Conservation (phyloP, 2,113 vertebrate species). For the Hippotragus niger region DNA sequence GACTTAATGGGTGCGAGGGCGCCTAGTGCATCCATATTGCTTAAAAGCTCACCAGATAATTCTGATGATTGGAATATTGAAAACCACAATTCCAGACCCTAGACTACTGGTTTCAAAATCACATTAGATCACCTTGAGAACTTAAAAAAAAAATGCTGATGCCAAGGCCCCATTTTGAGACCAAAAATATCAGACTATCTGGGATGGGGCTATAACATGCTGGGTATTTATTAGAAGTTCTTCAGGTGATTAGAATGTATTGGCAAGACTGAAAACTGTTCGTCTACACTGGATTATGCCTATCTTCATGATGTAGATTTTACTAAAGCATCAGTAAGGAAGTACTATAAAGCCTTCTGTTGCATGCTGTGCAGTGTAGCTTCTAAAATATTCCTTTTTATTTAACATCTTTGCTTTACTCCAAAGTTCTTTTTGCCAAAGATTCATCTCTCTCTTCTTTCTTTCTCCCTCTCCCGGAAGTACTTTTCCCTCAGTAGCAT, state of each 20-base stretch:
- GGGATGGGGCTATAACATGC: neutral
- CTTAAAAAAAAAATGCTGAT: too few relatives aligned
- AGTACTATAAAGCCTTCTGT: neutral
- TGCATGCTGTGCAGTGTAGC: neutral
- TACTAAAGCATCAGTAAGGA: neutral
- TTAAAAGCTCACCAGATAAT: neutral
- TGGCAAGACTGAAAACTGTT: neutral
- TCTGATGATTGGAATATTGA: neutral
- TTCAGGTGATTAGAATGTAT: neutral
- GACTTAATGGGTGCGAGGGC: neutral
- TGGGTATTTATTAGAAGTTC: neutral
- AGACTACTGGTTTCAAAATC: neutral
- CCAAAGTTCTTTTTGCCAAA: neutral
- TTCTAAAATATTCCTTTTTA: neutral
- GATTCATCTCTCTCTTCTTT: neutral
- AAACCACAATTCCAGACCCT: neutral
- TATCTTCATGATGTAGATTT: neutral
- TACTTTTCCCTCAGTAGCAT: neutral
- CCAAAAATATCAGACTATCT: neutral
- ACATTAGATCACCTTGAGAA: neutral
- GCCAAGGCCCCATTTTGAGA: neutral
- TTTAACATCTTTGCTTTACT: neutral
- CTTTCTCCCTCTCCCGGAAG: neutral
- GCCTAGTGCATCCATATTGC: neutral
- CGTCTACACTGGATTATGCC: neutral